Evolutionary conservation across 2,797 vertebrate genomes (phyloP).

Genomic region (Sebastes vulpes): DNA sequence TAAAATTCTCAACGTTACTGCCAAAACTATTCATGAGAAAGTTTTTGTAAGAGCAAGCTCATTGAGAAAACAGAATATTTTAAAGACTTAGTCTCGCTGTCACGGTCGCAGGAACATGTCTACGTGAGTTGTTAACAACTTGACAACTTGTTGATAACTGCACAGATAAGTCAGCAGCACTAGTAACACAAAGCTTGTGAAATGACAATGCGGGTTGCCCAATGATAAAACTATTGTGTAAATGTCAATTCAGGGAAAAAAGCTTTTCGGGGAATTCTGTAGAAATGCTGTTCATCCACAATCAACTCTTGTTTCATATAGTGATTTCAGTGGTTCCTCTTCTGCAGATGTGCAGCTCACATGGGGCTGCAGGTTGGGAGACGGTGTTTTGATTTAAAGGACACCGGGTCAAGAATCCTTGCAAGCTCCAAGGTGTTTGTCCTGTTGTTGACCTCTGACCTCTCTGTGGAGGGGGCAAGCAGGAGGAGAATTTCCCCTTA

Average conservation of each 20-base stretch:
- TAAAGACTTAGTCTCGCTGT: not conserved
- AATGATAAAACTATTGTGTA: conserved; percentile 70
- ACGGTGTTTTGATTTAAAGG: not conserved
- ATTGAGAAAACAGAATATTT: conserved; percentile 25
- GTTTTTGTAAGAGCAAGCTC: not conserved
- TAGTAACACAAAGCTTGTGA: conserved; percentile 38
- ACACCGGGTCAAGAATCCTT: conserved; percentile 14
- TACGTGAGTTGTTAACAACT: not conserved
- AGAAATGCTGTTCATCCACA: conserved; percentile 58
- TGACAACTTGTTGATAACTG: conserved; percentile 35
- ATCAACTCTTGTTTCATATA: not conserved
- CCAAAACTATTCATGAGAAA: not conserved
- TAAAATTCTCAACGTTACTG: not conserved
- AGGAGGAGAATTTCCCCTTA: not conserved
- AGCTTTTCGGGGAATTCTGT: conserved; percentile 39
- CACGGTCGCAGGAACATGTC: not conserved
- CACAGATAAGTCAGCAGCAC: not conserved
- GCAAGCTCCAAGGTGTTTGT: conserved; percentile 31
- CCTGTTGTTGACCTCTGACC: conserved; percentile 44
- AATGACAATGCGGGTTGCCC: conserved; percentile 57
- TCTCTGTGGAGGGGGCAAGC: not conserved
- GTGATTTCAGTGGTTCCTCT: conserved; percentile 43
- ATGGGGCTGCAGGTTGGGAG: not conserved
- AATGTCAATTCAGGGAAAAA: conserved; percentile 65
- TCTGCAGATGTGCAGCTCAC: not conserved